Base-by-base conservation (phyloP, 2,888 invertebrate species). In the Maniola hyperantus region DNA sequence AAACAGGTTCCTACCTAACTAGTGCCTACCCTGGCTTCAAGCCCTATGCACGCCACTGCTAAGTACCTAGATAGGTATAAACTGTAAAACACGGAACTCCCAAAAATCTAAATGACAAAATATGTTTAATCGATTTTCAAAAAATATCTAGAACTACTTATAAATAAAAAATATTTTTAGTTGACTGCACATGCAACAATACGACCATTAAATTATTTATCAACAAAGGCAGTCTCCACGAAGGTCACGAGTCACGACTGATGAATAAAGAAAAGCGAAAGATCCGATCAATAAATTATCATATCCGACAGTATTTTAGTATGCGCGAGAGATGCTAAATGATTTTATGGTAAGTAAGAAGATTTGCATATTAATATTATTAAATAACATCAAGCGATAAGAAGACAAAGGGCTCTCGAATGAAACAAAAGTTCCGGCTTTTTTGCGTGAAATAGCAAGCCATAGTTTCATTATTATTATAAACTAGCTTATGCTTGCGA, bases 281-380 rank as follows among this genome's bases (percentile, higher is more conserved):
- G 50, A 57, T 55, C 59, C 60, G 42, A 62, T 58, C 39, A 48
- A 64, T 65, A 64, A 69, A 69, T 69, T 64, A 48, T 66, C 48
- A 51, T 64, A 61, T 64, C 64, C 36, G 50, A 66, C 59, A 39
- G 62, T 13, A 61, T 58, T 71, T 73, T 64, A 69, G 76, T 72
- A 67, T 69, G 64, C 70, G 51, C 2, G 55, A 50, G 59, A 51
- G 62, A 50, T 59, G 51, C 15, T n/a, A 6, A 57, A 57, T 57
- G 26, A 20, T 42, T 42, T 42, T 57, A 42, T 57, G 57, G 39
- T 42, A 42, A 42, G 54, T 54, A 33, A 53, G 51, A 33, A 15
- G 42, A 33, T 70, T 69, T 69, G 69, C 66, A 69, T 69, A 66
- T 71, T 55, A 66, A 69, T 69, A 66, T 71, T 55, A 66, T 69